Percentiles rank a stretch among this genome's conserved stretches.
These are phyloP conservation scores for Sinella curviseta DNA, from an alignment of 1,140 invertebrate species.

Conservation along the genomic window DNA sequence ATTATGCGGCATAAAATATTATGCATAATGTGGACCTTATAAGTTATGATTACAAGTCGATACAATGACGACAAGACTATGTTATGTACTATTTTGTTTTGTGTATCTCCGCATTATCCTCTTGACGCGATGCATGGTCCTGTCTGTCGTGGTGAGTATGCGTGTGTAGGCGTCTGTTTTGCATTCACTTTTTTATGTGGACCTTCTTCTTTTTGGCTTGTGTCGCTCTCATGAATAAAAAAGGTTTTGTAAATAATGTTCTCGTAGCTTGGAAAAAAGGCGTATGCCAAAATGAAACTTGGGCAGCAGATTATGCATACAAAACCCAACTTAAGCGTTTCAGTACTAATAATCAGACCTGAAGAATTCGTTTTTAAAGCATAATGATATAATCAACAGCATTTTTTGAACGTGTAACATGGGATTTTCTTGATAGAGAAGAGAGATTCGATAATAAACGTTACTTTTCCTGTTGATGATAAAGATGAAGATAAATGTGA, in stretches of 20 bases:
- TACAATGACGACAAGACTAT: not conserved
- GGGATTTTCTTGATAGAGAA: not conserved
- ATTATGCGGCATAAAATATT: not conserved
- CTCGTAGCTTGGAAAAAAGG: not conserved
- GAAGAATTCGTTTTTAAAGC: too few species aligned
- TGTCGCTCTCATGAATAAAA: not conserved
- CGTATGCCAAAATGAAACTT: not conserved
- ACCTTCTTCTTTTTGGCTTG: not conserved
- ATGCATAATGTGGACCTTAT: too few species aligned
- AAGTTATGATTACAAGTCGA: too few species aligned
- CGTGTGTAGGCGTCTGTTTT: conserved; percentile 21
- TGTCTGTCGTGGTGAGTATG: not conserved
- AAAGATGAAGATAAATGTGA: too few species aligned
- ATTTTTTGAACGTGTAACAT: not conserved
- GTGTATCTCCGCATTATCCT: not conserved
- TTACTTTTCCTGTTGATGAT: too few species aligned
- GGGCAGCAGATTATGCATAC: too few species aligned
- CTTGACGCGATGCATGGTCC: not conserved
- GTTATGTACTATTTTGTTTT: too few species aligned
- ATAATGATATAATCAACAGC: too few species aligned
- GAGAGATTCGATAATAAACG: not conserved
- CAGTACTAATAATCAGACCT: too few species aligned
- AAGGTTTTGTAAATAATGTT: not conserved
- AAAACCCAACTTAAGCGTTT: too few species aligned
- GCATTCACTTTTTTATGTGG: conserved; percentile 8